phyloP scores from a whole-genome alignment of 2,797 vertebrate genomes.

The Diglossa cyanea region DNA sequence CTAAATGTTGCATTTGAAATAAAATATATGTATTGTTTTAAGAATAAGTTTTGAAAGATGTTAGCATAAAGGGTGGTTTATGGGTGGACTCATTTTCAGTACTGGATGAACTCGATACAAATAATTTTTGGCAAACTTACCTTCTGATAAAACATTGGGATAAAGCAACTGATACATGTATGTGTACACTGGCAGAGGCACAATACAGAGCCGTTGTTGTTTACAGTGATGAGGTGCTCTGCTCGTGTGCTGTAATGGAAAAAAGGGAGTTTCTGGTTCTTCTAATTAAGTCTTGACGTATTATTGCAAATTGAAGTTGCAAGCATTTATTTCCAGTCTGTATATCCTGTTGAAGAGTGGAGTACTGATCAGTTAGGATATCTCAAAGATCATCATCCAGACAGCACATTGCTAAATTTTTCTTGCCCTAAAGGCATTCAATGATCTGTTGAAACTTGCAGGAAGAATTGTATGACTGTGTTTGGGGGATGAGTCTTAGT shows the following conservation, averaged over 20 bases:
- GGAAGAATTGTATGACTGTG: background rate
- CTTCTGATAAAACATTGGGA: background rate
- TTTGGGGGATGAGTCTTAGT: background rate
- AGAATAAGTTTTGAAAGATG: background rate
- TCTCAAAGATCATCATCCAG: background rate
- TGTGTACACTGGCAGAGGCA: background rate
- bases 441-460: background rate
- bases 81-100: background rate
- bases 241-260: background rate
- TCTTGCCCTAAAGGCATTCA: background rate
- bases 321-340: background rate
- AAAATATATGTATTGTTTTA: background rate
- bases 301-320: background rate
- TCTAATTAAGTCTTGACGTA: background rate
- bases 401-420: background rate
- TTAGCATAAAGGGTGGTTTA: background rate
- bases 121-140: background rate
- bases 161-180: background rate
- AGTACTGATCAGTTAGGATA: background rate
- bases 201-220: background rate
- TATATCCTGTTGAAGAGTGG: background rate
- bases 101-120: background rate
- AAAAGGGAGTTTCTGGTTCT: background rate
- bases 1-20: background rate
- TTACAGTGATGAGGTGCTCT: background rate